Evolutionary conservation across 2,888 invertebrate genomes (phyloP).

Genomic region (Invenusta paracnida): DNA sequence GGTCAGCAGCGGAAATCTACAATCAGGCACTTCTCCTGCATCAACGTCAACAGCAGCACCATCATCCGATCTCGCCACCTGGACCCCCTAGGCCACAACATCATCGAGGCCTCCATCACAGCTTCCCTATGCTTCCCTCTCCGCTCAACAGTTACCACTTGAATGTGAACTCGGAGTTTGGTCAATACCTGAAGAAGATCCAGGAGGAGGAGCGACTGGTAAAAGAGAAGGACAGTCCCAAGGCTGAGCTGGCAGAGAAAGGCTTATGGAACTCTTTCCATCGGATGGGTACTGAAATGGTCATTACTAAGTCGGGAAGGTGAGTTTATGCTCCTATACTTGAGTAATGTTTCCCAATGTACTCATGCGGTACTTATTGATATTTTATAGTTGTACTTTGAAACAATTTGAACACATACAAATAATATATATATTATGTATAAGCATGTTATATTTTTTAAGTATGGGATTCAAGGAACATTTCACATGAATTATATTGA

Average conservation of each 20-base stretch:
- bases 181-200: conserved; percentile 37
- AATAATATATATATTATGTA: no score
- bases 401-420: no score
- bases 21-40: not conserved
- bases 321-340: conserved; percentile 44
- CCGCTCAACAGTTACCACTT: not conserved
- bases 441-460: no score
- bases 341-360: no score
- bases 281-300: conserved; percentile 54
- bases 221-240: conserved; percentile 45
- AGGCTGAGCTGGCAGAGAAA: conserved; percentile 49
- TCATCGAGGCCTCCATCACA: not conserved
- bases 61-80: not conserved
- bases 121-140: not conserved
- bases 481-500: no score
- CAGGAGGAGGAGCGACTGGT: conserved; percentile 41
- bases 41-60: not conserved
- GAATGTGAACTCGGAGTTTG: conserved; percentile 29
- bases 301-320: conserved; percentile 57
- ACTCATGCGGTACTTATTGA: no score
- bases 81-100: not conserved
- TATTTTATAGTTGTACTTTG: no score
- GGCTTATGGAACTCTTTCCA: conserved; percentile 53
- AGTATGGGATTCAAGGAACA: no score
- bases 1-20: not conserved